Percentiles rank a stretch among this genome's conserved stretches.
phyloP scores from a whole-genome alignment of 2,888 invertebrate species.

The Synanthedon tipuliformis region DNA sequence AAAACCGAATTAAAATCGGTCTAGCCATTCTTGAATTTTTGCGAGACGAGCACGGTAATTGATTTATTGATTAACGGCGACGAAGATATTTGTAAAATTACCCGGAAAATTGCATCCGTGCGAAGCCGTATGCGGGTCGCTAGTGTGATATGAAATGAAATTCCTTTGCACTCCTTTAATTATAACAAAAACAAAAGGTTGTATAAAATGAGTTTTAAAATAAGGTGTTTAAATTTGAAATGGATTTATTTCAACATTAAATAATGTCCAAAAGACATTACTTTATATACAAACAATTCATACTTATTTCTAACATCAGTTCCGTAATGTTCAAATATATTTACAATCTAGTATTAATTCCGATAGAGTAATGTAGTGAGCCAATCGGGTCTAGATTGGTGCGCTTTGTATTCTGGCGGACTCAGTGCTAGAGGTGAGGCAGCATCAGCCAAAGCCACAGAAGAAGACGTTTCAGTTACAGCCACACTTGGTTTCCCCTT shows the following conservation, averaged over 20 bases:
- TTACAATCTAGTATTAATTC: conserved; percentile 43
- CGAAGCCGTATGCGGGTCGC: no score
- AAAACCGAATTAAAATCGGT: no score
- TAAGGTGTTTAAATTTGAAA: not conserved
- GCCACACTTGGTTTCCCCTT: conserved; percentile 70
- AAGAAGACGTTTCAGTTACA: conserved; percentile 60
- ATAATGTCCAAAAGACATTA: conserved; percentile 39
- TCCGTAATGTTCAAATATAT: conserved; percentile 31
- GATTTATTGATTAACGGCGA: no score
- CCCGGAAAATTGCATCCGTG: no score
- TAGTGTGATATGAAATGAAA: no score
- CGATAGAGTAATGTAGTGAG: conserved; percentile 56
- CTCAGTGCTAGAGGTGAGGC: conserved; percentile 53
- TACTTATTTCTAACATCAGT: conserved; percentile 47
- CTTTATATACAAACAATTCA: conserved; percentile 49
- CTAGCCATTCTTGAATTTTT: no score
- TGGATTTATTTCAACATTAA: conserved; percentile 58
- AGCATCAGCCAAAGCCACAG: conserved; percentile 49
- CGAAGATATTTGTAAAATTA: no score
- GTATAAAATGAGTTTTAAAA: not conserved
- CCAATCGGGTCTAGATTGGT: conserved; percentile 56
- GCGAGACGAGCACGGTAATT: no score
- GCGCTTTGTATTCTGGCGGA: conserved; percentile 51
- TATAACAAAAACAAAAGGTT: no score
- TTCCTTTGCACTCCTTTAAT: no score